A percentile compares a stretch with the other conserved stretches of the same genome.
Evolutionary conservation across 2,888 invertebrate species (phyloP).

Genomic region (Dinocampus coccinellae): DNA sequence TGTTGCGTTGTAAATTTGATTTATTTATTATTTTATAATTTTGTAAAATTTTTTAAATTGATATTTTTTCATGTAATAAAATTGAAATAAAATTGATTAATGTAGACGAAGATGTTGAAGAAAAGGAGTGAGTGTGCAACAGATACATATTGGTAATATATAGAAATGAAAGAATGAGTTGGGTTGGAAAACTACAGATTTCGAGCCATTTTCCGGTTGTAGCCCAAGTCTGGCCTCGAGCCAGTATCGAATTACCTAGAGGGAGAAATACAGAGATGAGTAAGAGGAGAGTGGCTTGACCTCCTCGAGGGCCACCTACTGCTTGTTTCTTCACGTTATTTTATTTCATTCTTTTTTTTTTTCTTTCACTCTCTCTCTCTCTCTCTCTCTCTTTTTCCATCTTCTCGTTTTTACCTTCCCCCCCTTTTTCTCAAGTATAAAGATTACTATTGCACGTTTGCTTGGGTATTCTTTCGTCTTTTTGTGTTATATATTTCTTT

Average conservation of each 20-base stretch:
- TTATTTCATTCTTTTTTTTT: neutral
- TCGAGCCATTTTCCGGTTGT: slow-evolving; percentile 51
- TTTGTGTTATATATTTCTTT: neutral
- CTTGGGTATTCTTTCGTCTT: neutral
- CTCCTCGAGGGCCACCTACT: slow-evolving; percentile 37
- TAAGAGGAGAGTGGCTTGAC: slow-evolving; percentile 37
- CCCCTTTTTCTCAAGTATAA: neutral
- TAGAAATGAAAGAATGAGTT: neutral
- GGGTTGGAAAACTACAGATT: slow-evolving; percentile 17
- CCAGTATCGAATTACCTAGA: slow-evolving; percentile 57
- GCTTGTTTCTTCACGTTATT: neutral
- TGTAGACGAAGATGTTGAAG: no score
- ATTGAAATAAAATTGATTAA: no score
- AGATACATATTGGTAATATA: neutral
- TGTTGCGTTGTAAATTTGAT: no score
- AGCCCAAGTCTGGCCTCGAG: slow-evolving; percentile 48
- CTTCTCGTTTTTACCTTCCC: no score
- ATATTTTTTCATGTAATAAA: no score
- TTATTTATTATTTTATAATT: no score
- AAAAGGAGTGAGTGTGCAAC: neutral
- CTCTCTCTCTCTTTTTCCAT: no score
- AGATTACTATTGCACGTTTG: neutral
- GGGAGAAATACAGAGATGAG: slow-evolving; percentile 26
- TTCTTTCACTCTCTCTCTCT: no score
- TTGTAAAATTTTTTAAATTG: no score